These are phyloP conservation scores for Umimayanthus kanabou DNA, from an alignment of 92 coral and sea anemone genomes.

Conservation along the genomic window DNA sequence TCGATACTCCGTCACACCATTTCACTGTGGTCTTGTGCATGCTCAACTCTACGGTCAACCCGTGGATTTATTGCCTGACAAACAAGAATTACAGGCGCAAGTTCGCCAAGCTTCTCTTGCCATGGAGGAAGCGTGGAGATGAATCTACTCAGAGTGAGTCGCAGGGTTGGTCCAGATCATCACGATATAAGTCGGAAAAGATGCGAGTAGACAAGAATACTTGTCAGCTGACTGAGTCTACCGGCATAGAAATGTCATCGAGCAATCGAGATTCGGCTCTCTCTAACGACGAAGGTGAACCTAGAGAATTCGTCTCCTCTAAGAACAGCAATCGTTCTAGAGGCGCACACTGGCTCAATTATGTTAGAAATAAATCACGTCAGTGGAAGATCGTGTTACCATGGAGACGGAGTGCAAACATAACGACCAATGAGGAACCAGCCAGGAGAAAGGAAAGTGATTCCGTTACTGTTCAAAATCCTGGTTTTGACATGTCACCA, in stretches of 20 bases:
- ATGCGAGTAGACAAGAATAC: background rate
- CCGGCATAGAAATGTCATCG: slow-evolving; percentile 14
- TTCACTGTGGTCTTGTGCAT: slow-evolving; percentile 73
- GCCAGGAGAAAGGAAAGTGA: background rate
- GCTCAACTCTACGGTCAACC: slow-evolving; percentile 79
- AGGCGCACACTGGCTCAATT: background rate
- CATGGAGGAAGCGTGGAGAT: slow-evolving; percentile 44
- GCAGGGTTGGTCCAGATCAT: slow-evolving; percentile 14
- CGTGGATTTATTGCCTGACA: slow-evolving; percentile 81
- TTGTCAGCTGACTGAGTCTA: slow-evolving; percentile 9
- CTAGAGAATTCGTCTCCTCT: background rate
- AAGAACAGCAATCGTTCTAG: background rate
- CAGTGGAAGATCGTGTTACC: slow-evolving; percentile 5
- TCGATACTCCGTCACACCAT: slow-evolving; percentile 72
- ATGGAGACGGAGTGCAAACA: slow-evolving; percentile 31
- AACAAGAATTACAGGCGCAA: slow-evolving; percentile 69
- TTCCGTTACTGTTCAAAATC: slow-evolving; percentile 6
- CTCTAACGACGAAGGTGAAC: background rate
- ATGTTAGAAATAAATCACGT: background rate
- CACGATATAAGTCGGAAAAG: slow-evolving; percentile 3
- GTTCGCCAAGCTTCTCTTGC: slow-evolving; percentile 38
- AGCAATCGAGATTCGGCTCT: slow-evolving; percentile 34
- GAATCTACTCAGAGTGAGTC: slow-evolving; percentile 31
- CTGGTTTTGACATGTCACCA: slow-evolving; percentile 3
- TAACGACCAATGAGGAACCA: background rate